Conservation (phyloP, 2,888 invertebrate genomes). For the Drosophila robusta region DNA sequence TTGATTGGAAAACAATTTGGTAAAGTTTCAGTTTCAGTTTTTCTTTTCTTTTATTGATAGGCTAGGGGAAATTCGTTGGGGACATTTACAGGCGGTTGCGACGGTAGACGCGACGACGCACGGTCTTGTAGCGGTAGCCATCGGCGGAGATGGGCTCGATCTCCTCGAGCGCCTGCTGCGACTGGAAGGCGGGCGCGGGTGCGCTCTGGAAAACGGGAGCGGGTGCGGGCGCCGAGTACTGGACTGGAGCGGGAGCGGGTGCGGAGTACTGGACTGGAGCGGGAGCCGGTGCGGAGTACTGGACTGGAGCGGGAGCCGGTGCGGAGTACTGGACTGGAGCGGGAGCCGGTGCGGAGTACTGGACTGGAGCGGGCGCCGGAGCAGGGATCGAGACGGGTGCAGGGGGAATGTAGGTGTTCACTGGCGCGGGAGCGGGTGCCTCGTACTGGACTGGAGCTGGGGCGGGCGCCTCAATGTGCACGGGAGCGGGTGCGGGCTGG, state of each 20-base stretch:
- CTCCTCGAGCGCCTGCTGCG: conserved; percentile 62
- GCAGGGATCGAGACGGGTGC: conserved; percentile 27
- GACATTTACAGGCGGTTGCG: conserved; percentile 64
- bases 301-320: conserved; percentile 54
- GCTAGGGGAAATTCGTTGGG: conserved; percentile 63
- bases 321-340: conserved; percentile 52
- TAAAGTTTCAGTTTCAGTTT: conserved; percentile 46
- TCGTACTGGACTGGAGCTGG: conserved; percentile 21
- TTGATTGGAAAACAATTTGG: conserved; percentile 77
- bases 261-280: conserved; percentile 31
- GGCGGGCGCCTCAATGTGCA: conserved; percentile 12
- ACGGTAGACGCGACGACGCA: conserved; percentile 80
- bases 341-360: conserved; percentile 19
- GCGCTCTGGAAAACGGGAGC: conserved; percentile 36
- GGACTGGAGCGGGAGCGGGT: conserved; percentile 41
- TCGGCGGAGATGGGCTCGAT: conserved; percentile 75
- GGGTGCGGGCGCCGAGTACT: conserved; percentile 15
- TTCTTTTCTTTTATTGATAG: conserved; percentile 44
- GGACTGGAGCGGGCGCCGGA: conserved; percentile 35
- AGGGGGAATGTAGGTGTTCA: conserved; percentile 24
- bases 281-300: conserved; percentile 34
- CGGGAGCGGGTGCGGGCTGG: conserved; percentile 14
- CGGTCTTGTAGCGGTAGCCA: conserved; percentile 81
- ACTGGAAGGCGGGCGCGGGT: conserved; percentile 32
- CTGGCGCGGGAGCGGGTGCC: conserved; percentile 33